Percentiles rank a stretch among this genome's conserved stretches.
Conservation (phyloP, 2,113 vertebrate genomes). For the Scolopax mira region DNA sequence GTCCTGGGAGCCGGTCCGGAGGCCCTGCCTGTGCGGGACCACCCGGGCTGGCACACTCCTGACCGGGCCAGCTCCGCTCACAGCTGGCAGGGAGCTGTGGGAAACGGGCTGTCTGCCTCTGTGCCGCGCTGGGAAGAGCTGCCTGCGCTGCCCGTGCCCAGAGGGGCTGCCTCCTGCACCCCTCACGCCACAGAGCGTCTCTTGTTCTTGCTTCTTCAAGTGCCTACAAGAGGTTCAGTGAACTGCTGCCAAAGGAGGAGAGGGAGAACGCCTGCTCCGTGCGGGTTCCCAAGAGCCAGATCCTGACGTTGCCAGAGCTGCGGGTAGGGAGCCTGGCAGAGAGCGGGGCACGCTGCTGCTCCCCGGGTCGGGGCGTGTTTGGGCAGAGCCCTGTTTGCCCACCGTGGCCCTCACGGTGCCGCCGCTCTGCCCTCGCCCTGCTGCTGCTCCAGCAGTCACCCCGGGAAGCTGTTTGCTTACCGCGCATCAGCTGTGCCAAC, state of each 20-base stretch:
- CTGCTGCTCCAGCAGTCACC: not conserved
- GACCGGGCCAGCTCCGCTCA: not conserved
- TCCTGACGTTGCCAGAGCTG: conserved; percentile 87
- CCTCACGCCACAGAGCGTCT: not conserved
- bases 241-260: conserved; percentile 80
- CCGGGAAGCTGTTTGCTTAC: not conserved
- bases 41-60: not conserved
- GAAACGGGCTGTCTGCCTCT: not conserved
- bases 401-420: fast-evolving
- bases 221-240: conserved; percentile 88
- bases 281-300: conserved; percentile 73
- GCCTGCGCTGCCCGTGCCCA: not conserved
- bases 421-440: not conserved
- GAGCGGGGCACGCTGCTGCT: not conserved
- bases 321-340: conserved; percentile 75
- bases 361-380: not conserved
- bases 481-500: not conserved
- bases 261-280: not conserved
- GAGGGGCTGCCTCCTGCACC: not conserved
- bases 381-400: not conserved
- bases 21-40: not conserved
- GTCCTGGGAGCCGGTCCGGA: not conserved
- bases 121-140: not conserved
- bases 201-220: conserved; percentile 68
- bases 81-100: not conserved